Percentiles rank a stretch among this genome's conserved stretches.
phyloP scores from a whole-genome alignment of 2,797 vertebrate species.

The Phataginus tetradactyla region DNA sequence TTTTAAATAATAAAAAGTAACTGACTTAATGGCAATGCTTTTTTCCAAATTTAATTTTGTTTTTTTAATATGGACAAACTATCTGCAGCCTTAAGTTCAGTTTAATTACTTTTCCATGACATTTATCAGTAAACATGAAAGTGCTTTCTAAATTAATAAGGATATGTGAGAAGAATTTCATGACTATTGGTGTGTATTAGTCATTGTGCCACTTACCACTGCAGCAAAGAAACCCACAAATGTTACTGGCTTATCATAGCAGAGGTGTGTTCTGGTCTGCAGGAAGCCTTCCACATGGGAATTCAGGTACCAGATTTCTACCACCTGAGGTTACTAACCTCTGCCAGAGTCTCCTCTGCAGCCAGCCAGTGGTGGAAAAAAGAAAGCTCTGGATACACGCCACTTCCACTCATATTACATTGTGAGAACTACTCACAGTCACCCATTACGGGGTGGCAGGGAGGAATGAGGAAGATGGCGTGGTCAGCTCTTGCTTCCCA shows the following conservation, averaged over 20 bases:
- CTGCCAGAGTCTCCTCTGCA: background rate
- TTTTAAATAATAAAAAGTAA: conserved; percentile 28
- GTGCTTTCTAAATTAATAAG: background rate
- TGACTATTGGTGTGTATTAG: background rate
- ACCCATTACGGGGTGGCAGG: background rate
- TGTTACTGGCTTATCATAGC: background rate
- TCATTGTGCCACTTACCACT: background rate
- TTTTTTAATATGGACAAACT: background rate
- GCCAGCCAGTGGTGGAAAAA: background rate
- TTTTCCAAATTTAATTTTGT: background rate
- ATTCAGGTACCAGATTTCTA: background rate
- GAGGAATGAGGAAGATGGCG: background rate
- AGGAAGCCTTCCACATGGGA: background rate
- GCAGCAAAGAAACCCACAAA: background rate
- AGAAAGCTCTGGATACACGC: background rate
- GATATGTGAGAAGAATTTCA: background rate
- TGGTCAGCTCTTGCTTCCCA: background rate
- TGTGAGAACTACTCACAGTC: background rate
- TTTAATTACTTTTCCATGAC: background rate
- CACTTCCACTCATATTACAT: background rate
- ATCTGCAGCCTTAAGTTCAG: background rate
- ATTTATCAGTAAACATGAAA: background rate
- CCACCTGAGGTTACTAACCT: background rate
- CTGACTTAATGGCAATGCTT: background rate
- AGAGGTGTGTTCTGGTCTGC: background rate